Evolutionary conservation across 92 coral and sea anemone species (phyloP).

Genomic region (Meandrina meandrites): DNA sequence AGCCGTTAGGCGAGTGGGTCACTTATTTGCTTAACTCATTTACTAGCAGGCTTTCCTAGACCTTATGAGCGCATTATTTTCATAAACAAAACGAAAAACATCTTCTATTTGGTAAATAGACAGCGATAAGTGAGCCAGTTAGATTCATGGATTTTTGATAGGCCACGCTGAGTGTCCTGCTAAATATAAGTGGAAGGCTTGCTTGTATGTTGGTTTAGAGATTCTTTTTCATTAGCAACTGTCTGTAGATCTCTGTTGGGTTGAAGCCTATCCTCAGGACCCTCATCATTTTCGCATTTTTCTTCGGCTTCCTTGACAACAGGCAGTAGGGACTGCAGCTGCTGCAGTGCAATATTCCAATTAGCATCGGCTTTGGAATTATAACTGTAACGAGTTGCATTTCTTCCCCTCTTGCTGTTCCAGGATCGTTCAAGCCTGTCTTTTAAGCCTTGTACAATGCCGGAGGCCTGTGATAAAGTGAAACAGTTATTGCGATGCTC

Average conservation of each 20-base stretch:
- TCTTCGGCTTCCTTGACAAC: background rate
- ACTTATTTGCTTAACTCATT: no score
- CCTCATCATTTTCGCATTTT: background rate
- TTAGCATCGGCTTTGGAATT: background rate
- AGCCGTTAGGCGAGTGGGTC: no score
- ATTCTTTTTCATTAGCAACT: background rate
- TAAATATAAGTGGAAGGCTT: slow-evolving; percentile 30
- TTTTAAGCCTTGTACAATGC: slow-evolving; percentile 14
- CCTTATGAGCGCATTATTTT: no score
- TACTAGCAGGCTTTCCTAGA: no score
- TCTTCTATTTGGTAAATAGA: no score
- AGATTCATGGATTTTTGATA: no score
- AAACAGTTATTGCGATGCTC: background rate
- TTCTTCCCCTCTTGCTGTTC: background rate
- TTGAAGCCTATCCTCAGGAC: background rate
- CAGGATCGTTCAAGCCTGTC: slow-evolving; percentile 23
- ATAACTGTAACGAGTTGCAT: background rate
- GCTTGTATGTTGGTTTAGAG: background rate
- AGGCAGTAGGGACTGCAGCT: slow-evolving; percentile 3
- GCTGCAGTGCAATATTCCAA: slow-evolving; percentile 17
- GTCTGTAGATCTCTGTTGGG: background rate
- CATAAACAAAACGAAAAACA: no score
- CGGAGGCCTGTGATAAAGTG: background rate
- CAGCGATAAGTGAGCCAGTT: no score
- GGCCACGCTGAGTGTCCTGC: no score